Conservation (phyloP, 2,888 invertebrate species). For the Brachyptera putata region DNA sequence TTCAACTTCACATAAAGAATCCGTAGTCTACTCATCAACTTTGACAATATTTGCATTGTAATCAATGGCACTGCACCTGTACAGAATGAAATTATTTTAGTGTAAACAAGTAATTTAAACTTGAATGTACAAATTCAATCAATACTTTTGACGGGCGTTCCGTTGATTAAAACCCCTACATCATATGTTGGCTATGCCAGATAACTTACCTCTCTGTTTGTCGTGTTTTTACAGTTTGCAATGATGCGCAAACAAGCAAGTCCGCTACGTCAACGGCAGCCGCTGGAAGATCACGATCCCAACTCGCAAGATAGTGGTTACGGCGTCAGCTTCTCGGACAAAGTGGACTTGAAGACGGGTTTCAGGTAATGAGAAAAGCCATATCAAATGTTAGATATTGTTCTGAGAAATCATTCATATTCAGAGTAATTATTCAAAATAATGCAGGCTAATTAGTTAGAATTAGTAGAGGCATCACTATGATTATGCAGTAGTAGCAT, state of each 20-base stretch:
- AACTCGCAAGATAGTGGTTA: slow-evolving; percentile 59
- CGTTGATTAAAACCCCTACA: too few relatives aligned
- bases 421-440: not conserved
- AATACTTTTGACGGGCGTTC: not conserved
- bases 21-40: too few relatives aligned
- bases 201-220: not conserved
- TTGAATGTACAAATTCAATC: not conserved
- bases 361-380: slow-evolving; percentile 29
- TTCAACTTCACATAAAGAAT: too few relatives aligned
- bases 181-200: too few relatives aligned
- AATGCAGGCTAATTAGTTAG: too few relatives aligned
- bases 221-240: not conserved
- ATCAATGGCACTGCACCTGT: too few relatives aligned
- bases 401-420: not conserved
- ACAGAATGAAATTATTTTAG: too few relatives aligned
- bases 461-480: too few relatives aligned
- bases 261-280: slow-evolving; percentile 39
- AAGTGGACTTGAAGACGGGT: slow-evolving; percentile 36
- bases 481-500: too few relatives aligned
- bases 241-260: not conserved
- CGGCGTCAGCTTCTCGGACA: slow-evolving; percentile 44
- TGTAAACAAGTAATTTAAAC: not conserved
- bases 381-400: not conserved
- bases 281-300: slow-evolving; percentile 51
- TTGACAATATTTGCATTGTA: too few relatives aligned